phyloP scores from a whole-genome alignment of 2,888 invertebrate genomes.

The Tachystola acroxantha region DNA sequence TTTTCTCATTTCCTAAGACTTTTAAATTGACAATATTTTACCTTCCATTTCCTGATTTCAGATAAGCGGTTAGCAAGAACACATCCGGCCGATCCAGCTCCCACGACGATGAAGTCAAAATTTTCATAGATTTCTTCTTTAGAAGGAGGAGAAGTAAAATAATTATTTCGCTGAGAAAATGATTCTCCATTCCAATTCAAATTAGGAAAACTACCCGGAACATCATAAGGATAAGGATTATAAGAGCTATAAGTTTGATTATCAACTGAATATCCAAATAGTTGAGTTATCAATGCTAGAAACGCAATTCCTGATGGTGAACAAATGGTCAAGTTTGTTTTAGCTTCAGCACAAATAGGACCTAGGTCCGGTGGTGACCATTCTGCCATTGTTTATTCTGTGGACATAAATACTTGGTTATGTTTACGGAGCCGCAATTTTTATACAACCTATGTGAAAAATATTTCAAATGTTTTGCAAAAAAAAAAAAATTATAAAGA shows the following conservation, averaged over 20 bases:
- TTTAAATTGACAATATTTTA: too few species aligned
- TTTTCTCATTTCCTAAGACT: too few species aligned
- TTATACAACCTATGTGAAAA: too few species aligned
- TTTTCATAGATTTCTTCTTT: conserved; percentile 31
- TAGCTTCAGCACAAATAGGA: conserved; percentile 70
- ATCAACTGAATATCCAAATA: conserved; percentile 71
- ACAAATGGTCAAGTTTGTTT: conserved; percentile 76
- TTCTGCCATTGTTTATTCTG: too few species aligned
- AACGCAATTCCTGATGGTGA: conserved; percentile 78
- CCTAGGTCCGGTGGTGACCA: conserved; percentile 80
- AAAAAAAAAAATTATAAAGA: too few species aligned
- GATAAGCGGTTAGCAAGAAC: conserved; percentile 81
- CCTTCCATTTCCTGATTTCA: conserved; percentile 80
- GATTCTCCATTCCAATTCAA: too few species aligned
- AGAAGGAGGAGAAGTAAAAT: too few species aligned
- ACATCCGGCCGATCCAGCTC: conserved; percentile 83
- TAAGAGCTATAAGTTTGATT: conserved; percentile 16
- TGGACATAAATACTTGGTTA: too few species aligned
- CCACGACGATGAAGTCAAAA: conserved; percentile 81
- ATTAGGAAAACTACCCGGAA: too few species aligned
- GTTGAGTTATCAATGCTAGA: conserved; percentile 72
- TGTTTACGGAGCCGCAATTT: too few species aligned
- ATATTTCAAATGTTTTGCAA: too few species aligned
- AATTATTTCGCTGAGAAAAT: too few species aligned
- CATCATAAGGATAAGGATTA: conserved; percentile 4